Evolutionary conservation across 2,888 invertebrate species (phyloP), one percentile per base, ranked within the genome.

Genomic region (Thymelicus sylvestris): DNA sequence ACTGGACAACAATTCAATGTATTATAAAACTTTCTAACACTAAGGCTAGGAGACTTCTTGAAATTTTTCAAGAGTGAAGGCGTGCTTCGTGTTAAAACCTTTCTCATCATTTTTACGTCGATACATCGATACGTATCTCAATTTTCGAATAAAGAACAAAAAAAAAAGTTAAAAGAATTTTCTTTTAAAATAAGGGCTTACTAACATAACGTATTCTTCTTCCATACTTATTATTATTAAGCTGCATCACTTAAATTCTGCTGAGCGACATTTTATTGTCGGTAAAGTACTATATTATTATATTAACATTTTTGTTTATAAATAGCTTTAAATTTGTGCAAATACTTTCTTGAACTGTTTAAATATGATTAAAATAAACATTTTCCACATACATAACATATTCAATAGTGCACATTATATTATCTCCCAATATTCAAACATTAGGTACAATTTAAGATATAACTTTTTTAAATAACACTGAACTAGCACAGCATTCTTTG

Each of bases 301-400:
- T 72, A 73, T 69, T 69, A 44, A 12, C 8, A 50, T 7, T 71
- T 72, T 74, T 76, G 73, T 72, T 70, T 74, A 72, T 72, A 72
- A 67, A 50, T 63, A 66, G 62, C 24, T 63, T 67, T 50, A 66
- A 68, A 71, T 73, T 73, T 52, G 50, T 52, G 50, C 50, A 52
- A 52, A 52, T 19, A 19, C 8, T 52, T 52, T 7, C n/a, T 52
- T n/a, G 15, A 52, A 52, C 50, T 12, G 12, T 19, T 52, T 7
- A 52, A 19, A n/a, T 44, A 8, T 44, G 44, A 44, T 12, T 12
- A 44, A 8, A 0, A 44, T 44, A 44, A 12, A 44, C 10, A 52
- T 19, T 52, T 52, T 7, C 50, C 19, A 8, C 50, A 52, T 52
- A 19, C 50, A 7, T 52, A 44, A 44, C 44, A 44, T 44, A 44